These are phyloP conservation scores for Rhagologus leucostigma DNA, from an alignment of 2,113 vertebrate genomes.

Conservation along the genomic window DNA sequence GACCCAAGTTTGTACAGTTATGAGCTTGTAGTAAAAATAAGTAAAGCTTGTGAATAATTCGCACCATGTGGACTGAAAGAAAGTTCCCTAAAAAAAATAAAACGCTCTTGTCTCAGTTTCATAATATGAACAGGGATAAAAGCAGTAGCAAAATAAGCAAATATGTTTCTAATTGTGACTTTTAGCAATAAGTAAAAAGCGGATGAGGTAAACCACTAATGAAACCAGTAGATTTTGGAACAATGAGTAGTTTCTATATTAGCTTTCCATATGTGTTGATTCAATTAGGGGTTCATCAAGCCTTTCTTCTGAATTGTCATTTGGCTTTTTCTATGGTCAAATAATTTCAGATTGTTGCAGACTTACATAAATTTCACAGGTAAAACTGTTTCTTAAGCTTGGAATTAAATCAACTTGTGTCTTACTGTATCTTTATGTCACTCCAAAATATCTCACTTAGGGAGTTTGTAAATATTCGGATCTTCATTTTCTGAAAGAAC, in stretches of 20 bases:
- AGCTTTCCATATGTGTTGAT: conserved; percentile 33
- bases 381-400: not conserved
- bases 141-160: conserved; percentile 51
- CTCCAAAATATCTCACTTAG: not conserved
- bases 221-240: conserved; percentile 42
- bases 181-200: conserved; percentile 31
- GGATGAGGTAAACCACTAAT: conserved; percentile 54
- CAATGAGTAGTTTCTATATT: conserved; percentile 30
- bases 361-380: not conserved
- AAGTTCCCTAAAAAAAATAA: conserved; percentile 9
- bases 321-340: not conserved
- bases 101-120: not conserved
- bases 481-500: not conserved
- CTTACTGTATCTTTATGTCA: not conserved
- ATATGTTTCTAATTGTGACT: conserved; percentile 62
- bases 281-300: not conserved
- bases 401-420: not conserved
- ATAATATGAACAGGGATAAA: not conserved
- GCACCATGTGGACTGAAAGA: not conserved
- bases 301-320: not conserved
- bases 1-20: not conserved
- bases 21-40: not conserved
- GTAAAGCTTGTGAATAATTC: conserved; percentile 27
- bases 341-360: not conserved
- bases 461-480: not conserved